Conservation (phyloP, 2,888 invertebrate genomes). For the Toxonevra muliebris region DNA sequence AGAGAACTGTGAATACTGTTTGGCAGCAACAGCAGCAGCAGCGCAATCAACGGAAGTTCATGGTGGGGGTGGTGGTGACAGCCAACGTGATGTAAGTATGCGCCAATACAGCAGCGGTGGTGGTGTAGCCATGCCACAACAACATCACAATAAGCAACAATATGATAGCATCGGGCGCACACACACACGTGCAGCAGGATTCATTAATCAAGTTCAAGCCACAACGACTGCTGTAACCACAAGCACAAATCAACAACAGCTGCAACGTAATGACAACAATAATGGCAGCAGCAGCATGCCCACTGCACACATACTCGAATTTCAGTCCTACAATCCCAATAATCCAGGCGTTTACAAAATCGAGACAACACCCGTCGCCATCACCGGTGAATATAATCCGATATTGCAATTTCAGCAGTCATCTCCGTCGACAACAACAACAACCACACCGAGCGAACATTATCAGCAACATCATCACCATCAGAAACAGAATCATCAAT, state of each 20-base stretch:
- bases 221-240: conserved; percentile 13
- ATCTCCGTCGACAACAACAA: conserved; percentile 44
- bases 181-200: conserved; percentile 28
- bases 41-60: not conserved
- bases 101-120: conserved; percentile 28
- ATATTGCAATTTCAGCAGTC: conserved; percentile 61
- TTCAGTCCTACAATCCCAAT: conserved; percentile 65
- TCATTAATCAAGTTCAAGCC: conserved; percentile 34
- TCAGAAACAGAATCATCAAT: conserved; percentile 36
- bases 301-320: conserved; percentile 61
- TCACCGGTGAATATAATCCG: conserved; percentile 64
- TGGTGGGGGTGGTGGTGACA: not conserved
- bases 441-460: conserved; percentile 43
- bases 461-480: conserved; percentile 35
- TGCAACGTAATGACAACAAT: conserved; percentile 13
- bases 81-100: conserved; percentile 27
- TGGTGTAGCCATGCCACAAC: not conserved
- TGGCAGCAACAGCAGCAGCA: conserved; percentile 34
- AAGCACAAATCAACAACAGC: conserved; percentile 2
- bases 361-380: conserved; percentile 65
- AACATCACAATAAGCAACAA: conserved; percentile 12
- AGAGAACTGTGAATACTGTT: conserved; percentile 61
- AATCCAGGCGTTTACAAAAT: conserved; percentile 65
- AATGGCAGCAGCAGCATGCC: conserved; percentile 37
- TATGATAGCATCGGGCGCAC: not conserved